Conservation (phyloP, 2,888 invertebrate genomes). For the Junonia oenone region DNA sequence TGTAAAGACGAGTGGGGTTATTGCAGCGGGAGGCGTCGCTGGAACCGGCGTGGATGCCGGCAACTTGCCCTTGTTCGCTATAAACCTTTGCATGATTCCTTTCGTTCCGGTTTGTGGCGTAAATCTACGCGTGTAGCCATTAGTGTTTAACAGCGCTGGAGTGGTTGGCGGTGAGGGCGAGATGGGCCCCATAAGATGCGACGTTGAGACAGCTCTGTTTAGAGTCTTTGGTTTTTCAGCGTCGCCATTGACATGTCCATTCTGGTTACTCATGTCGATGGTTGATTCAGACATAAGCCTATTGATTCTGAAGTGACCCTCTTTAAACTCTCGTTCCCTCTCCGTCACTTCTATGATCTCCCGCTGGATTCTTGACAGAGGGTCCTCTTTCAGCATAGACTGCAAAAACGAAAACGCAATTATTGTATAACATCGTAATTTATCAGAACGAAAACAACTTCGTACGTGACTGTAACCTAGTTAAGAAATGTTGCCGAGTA, state of each 20-base stretch:
- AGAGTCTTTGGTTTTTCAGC: conserved; percentile 49
- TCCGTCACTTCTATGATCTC: conserved; percentile 93
- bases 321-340: conserved; percentile 89
- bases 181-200: conserved; percentile 62
- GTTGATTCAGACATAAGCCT: conserved; percentile 70
- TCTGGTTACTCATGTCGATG: conserved; percentile 68
- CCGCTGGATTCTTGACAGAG: conserved; percentile 89
- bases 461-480: conserved; percentile 13
- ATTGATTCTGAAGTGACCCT: conserved; percentile 74
- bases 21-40: conserved; percentile 48
- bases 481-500: conserved; percentile 14
- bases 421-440: conserved; percentile 8
- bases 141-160: conserved; percentile 59
- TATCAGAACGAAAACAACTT: conserved; percentile 10
- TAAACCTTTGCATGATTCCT: conserved; percentile 91
- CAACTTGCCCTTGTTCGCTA: conserved; percentile 88
- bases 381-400: conserved; percentile 83
- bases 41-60: conserved; percentile 49
- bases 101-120: conserved; percentile 83
- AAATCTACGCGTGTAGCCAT: conserved; percentile 80
- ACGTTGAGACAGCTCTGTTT: conserved; percentile 68
- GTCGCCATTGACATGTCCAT: conserved; percentile 63
- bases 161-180: conserved; percentile 56
- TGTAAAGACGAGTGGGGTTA: conserved; percentile 61
- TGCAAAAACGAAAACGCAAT: conserved; percentile 49